Conservation (phyloP, 2,797 vertebrate species). For the Mus spretus region DNA sequence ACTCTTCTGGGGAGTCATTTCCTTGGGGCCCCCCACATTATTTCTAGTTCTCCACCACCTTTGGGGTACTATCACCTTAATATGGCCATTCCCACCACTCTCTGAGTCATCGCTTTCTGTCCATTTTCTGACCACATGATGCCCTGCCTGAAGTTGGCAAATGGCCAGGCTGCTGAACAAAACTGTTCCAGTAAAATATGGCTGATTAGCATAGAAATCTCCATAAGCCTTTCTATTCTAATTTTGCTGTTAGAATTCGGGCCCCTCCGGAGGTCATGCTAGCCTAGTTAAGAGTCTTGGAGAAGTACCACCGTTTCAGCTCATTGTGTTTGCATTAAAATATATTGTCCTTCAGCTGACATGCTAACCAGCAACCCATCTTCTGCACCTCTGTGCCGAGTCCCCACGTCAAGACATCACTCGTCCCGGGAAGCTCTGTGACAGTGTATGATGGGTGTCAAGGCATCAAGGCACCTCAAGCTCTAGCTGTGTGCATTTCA, state of each 20-base stretch:
- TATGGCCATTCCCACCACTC: not conserved
- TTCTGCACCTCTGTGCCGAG: slow-evolving; percentile 5
- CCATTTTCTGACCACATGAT: slow-evolving; percentile 77
- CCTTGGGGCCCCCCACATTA: not conserved
- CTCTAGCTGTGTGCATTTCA: slow-evolving; percentile 10
- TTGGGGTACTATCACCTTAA: not conserved
- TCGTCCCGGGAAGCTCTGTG: not conserved
- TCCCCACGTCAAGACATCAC: not conserved
- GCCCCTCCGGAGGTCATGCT: slow-evolving; percentile 83
- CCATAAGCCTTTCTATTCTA: slow-evolving; percentile 86
- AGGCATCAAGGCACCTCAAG: not conserved
- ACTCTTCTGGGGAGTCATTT: not conserved
- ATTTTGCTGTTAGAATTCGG: slow-evolving; percentile 84
- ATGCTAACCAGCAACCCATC: slow-evolving; percentile 59
- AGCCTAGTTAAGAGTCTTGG: slow-evolving; percentile 86
- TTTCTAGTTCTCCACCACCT: not conserved
- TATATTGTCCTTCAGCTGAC: slow-evolving; percentile 75
- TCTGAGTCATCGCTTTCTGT: slow-evolving; percentile 81
- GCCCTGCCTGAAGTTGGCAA: slow-evolving; percentile 77
- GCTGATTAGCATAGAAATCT: slow-evolving; percentile 86
- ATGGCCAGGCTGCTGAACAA: slow-evolving; percentile 83
- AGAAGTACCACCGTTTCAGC: slow-evolving; percentile 79
- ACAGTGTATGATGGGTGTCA: not conserved
- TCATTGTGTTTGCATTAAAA: slow-evolving; percentile 78
- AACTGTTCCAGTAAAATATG: slow-evolving; percentile 84